Percentiles rank a stretch among this genome's conserved stretches.
These are phyloP conservation scores for Aurelia sp. DNA, from an alignment of 30 jellyfish, hydroid and myxozoan species.

Conservation along the genomic window DNA sequence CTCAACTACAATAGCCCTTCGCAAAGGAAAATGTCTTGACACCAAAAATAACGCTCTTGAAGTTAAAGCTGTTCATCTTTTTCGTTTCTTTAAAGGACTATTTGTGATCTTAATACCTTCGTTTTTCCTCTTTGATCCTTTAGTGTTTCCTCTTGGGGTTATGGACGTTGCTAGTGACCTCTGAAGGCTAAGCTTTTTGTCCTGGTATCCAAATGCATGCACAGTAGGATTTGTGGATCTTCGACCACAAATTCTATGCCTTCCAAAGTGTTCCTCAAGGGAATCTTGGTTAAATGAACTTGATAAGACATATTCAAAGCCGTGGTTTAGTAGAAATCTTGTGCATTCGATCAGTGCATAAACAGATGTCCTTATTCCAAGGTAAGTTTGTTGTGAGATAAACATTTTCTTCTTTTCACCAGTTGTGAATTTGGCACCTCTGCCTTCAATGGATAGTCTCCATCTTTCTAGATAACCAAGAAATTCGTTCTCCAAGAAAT, in stretches of 20 bases:
- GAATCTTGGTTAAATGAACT: conserved; percentile 35
- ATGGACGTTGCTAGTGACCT: conserved; percentile 6
- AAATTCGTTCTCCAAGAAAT: background rate
- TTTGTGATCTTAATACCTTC: too few relatives aligned
- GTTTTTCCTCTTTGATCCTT: background rate
- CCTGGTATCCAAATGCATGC: conserved; percentile 53
- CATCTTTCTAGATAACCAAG: conserved; percentile 18
- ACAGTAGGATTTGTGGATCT: conserved; percentile 41
- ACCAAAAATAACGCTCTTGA: too few relatives aligned
- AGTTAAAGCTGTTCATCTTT: too few relatives aligned
- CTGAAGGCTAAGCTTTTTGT: conserved; percentile 35
- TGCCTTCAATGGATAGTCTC: background rate
- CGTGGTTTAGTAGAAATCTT: conserved; percentile 31
- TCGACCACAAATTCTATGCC: conserved; percentile 45
- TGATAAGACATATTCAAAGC: conserved; percentile 44
- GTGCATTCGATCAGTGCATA: conserved; percentile 22
- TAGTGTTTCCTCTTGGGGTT: conserved; percentile 46
- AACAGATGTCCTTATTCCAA: conserved; percentile 40
- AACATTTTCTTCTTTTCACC: conserved; percentile 49
- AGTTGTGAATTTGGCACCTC: conserved; percentile 14
- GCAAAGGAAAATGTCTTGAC: too few relatives aligned
- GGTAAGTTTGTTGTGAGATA: conserved; percentile 47
- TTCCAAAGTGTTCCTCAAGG: conserved; percentile 53
- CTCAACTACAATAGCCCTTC: too few relatives aligned
- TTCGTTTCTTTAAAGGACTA: too few relatives aligned